Percentiles rank a stretch among this genome's conserved stretches.
Evolutionary conservation across 2,113 vertebrate species (phyloP).

Genomic region (Pterocles orientalis): DNA sequence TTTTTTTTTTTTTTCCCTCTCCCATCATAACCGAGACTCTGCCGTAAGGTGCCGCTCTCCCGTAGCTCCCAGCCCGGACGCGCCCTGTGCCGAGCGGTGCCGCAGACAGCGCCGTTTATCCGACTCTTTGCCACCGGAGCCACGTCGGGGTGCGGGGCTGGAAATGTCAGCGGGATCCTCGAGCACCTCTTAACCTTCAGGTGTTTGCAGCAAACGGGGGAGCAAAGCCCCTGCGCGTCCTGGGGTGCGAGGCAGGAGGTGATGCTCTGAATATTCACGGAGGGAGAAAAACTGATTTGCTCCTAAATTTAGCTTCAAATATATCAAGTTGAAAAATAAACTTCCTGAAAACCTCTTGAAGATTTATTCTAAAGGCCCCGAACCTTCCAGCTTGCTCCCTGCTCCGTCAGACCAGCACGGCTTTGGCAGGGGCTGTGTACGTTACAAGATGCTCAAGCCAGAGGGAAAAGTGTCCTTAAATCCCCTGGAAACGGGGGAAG

Average conservation of each 20-base stretch:
- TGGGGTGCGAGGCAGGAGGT: not conserved
- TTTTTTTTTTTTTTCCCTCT: not conserved
- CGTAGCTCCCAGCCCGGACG: not conserved
- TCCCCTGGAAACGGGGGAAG: accelerated
- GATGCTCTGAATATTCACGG: not conserved
- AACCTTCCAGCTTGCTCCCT: not conserved
- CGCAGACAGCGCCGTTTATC: not conserved
- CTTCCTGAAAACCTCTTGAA: not conserved
- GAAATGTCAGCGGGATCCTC: not conserved
- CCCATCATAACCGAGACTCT: not conserved
- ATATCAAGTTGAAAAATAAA: not conserved
- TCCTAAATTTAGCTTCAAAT: not conserved
- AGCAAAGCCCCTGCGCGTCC: not conserved
- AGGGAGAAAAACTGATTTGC: not conserved
- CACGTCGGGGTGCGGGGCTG: not conserved
- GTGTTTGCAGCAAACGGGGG: accelerated
- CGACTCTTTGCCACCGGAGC: accelerated
- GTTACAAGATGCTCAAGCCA: not conserved
- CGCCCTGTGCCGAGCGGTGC: accelerated
- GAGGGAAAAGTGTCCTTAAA: not conserved
- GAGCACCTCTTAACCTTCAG: conserved; percentile 38
- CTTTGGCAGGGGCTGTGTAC: too few species aligned
- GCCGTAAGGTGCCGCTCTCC: not conserved
- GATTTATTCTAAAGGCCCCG: not conserved
- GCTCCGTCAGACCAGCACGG: accelerated